Conservation (phyloP, 2,888 invertebrate genomes). For the Dryocosmus kuriphilus region DNA sequence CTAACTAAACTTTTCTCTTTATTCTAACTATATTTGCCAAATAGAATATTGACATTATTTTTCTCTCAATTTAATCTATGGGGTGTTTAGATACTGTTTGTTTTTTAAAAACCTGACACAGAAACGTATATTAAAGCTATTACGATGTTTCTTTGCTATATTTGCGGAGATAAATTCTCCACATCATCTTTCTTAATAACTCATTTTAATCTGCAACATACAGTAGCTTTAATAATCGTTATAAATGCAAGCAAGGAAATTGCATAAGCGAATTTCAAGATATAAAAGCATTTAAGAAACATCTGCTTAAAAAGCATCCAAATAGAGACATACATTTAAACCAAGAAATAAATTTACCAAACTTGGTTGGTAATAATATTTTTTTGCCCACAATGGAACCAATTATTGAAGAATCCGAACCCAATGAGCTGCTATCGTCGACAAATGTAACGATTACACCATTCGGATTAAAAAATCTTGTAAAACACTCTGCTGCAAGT, state of each 20-base stretch:
- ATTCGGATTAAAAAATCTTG: background rate
- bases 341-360: background rate
- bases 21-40: too few relatives aligned
- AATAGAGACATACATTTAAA: too few relatives aligned
- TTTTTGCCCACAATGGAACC: background rate
- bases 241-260: constrained; percentile 11
- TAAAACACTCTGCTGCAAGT: background rate
- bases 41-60: too few relatives aligned
- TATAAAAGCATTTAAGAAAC: constrained; percentile 9
- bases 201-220: constrained; percentile 7
- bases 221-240: background rate
- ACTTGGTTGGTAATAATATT: background rate
- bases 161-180: background rate
- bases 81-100: too few relatives aligned
- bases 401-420: background rate
- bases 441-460: background rate
- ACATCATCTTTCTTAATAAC: background rate
- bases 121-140: too few relatives aligned
- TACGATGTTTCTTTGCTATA: too few relatives aligned
- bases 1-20: too few relatives aligned
- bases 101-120: too few relatives aligned
- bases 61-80: too few relatives aligned
- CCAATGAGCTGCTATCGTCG: background rate
- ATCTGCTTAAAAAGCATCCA: background rate
- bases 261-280: constrained; percentile 4